Evolutionary conservation across 1,140 invertebrate species (phyloP), one percentile per base, ranked within the genome.

Genomic region (Cydia splendana): DNA sequence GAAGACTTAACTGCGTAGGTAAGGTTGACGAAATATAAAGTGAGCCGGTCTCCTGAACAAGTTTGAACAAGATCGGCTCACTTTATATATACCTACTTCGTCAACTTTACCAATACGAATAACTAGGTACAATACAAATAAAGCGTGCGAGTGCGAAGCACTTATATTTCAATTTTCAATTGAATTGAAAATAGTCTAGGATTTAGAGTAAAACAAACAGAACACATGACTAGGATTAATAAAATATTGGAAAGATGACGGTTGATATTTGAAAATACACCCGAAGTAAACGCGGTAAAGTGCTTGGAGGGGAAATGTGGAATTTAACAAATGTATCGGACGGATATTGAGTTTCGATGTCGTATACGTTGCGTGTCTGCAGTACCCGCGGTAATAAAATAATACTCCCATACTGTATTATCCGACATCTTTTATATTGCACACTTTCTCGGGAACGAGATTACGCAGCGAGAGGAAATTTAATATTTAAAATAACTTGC

Each of bases 261-360:
- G 83, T 80, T 81, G 83, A 84, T 86, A 87, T 88, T 86, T 82
- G 79, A 82, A 83, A 87, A 84, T 87, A 86, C 85, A 85, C 85
- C 85, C 82, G 81, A 80, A 78, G 79, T 82, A 84, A 88, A 88
- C 87, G 79, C 81, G 76, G 80, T 78, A 78, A 69, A 86, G 80
- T 81, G 83, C 80, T 85, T 74, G 74, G 65, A 79, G 76, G 82
- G 87, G 85, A 88, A 88, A 89, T 87, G 83, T 85, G 82, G 87
- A 88, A 88, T 89, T 84, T 84, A 87, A 85, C 82, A 84, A 86
- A 89, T 86, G 83, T 86, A 87, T 87, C 83, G 82, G 81, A 85
- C 81, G 83, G 85, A 88, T 88, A 91, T 91, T 88, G 88, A 87
- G 87, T 88, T 91, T 87, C 87, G 87, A 91, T 86, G 84, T 89